Percentiles rank a stretch among this genome's conserved stretches.
These are phyloP conservation scores for Oasisia sp. DNA, from an alignment of 2,888 invertebrate species.

Conservation along the genomic window DNA sequence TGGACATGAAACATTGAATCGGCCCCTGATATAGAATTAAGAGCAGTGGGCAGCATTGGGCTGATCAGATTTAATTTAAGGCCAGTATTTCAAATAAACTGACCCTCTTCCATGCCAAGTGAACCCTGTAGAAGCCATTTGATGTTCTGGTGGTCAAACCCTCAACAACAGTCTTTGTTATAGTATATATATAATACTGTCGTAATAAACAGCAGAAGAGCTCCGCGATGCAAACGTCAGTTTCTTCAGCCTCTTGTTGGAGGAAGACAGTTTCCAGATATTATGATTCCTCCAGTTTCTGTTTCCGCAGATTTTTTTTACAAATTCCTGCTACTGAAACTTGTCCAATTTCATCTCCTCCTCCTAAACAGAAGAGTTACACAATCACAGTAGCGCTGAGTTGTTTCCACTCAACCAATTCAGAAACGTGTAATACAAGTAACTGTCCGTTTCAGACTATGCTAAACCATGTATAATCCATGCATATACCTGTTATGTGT, in stretches of 20 bases:
- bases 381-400: background rate
- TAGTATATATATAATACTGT: background rate
- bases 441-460: too few relatives aligned
- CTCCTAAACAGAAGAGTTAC: constrained; percentile 6
- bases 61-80: too few relatives aligned
- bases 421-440: too few relatives aligned
- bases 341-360: background rate
- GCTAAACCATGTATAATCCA: too few relatives aligned
- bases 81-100: too few relatives aligned
- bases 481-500: too few relatives aligned
- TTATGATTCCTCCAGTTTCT: background rate
- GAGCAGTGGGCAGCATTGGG: too few relatives aligned
- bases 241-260: background rate
- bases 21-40: too few relatives aligned
- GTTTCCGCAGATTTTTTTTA: background rate
- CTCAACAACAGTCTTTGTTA: background rate
- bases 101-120: too few relatives aligned
- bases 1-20: too few relatives aligned
- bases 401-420: too few relatives aligned
- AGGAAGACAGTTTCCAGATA: background rate
- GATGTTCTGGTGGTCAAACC: background rate
- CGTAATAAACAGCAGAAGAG: background rate
- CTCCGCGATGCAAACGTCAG: background rate
- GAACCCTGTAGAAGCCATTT: too few relatives aligned
- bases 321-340: background rate